Base-by-base conservation (phyloP, 2,888 invertebrate genomes). In the Alloplasta piceator region DNA sequence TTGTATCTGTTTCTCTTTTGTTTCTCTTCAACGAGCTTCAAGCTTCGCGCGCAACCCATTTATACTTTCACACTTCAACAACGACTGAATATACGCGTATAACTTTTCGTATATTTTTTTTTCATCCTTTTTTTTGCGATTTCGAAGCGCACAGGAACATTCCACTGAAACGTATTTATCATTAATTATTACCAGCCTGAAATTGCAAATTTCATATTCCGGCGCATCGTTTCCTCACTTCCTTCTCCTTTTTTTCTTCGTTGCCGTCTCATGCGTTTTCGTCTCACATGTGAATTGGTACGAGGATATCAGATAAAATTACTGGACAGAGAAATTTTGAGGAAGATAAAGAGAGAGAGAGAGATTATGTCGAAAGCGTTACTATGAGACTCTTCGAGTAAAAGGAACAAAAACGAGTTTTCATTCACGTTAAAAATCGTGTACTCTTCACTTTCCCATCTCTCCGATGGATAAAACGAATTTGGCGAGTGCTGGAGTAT, bases 1-100 rank as follows among this genome's bases (percentile, higher is more conserved):
- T 85, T 84, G 79, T 80, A 80, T 83, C 84, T 82, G 72, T 78
- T 61, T 64, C 58, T 26, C 9, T 38, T 46, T 52, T n/a, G n/a
- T n/a, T n/a, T 14, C 46, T 66, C 6, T 55, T 52, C 14, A 36
- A 67, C 55, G 56, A 67, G 26, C n/a, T 78, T 56, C 66, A 16
- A 72, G 60, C 55, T 61, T 61, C 67, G 61, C 71, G 61, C 60
- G 61, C 68, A 64, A 74, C 52, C 63, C 56, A 50, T 75, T 26
- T 78, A 82, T 82, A 78, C 74, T 72, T 75, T 78, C 75, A 58
- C 75, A 77, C 74, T 58, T 74, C 61, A 82, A 78, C 81, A 81
- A 82, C 70, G 56, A 71, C 39, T 55, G 36, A 61, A 61, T 16
- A 39, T 75, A n/a, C 39, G 56, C 26, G 43, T 60, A 12, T 26